A percentile compares a stretch with the other conserved stretches of the same genome.
These are phyloP conservation scores for Sebastes miniatus DNA, from an alignment of 2,797 vertebrate genomes.

Conservation along the genomic window DNA sequence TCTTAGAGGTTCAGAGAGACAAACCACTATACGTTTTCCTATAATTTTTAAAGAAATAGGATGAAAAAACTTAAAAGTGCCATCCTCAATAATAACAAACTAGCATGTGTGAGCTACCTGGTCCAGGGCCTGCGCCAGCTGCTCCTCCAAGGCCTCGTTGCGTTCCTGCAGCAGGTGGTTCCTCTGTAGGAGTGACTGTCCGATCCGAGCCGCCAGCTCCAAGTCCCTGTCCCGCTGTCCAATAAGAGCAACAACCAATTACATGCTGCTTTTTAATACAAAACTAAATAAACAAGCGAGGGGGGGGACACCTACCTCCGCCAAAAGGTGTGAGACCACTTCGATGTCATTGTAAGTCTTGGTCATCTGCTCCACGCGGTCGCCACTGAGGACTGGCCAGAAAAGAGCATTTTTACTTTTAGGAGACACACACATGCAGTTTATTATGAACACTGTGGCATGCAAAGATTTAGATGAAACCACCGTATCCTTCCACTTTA, in stretches of 20 bases:
- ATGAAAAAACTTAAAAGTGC: too few species aligned
- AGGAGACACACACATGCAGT: neutral
- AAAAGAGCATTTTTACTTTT: neutral
- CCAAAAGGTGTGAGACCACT: conserved; percentile 92
- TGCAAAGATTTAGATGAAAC: conserved; percentile 10
- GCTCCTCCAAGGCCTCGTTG: conserved; percentile 93
- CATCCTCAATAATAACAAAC: neutral
- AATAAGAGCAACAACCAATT: conserved; percentile 8
- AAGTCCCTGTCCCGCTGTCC: conserved; percentile 93
- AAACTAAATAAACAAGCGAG: neutral
- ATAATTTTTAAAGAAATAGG: too few species aligned
- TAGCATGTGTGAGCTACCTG: conserved; percentile 78
- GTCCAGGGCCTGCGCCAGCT: conserved; percentile 91
- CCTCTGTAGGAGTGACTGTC: conserved; percentile 94
- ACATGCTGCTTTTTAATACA: neutral
- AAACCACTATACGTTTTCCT: neutral
- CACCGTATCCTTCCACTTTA: neutral
- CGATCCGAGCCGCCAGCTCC: conserved; percentile 96
- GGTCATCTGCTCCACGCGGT: conserved; percentile 90
- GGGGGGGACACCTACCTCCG: conserved; percentile 83
- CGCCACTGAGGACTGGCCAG: conserved; percentile 86
- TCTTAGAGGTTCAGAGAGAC: neutral
- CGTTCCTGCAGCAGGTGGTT: conserved; percentile 92
- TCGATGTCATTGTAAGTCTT: conserved; percentile 92
- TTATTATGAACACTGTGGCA: neutral